These are phyloP conservation scores for Trichonephila inaurata DNA, from an alignment of 1,140 invertebrate species.

Conservation along the genomic window DNA sequence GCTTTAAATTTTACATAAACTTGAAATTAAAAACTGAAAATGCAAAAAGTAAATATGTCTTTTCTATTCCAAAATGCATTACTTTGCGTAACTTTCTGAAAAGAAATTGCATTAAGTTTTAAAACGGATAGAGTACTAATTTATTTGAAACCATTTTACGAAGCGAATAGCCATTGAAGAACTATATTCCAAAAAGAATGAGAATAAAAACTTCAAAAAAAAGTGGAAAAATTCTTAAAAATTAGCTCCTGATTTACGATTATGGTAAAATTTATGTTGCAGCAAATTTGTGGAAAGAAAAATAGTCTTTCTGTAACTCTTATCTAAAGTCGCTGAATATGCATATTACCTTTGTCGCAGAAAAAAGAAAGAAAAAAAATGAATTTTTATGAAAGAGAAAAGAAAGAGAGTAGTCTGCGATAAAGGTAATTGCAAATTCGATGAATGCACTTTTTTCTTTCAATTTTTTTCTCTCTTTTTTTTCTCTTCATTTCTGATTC, in stretches of 20 bases:
- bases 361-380: slow-evolving; percentile 8
- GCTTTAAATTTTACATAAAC: neutral
- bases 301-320: slow-evolving; percentile 33
- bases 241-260: slow-evolving; percentile 59
- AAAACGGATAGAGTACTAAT: neutral
- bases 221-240: slow-evolving; percentile 11
- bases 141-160: slow-evolving; percentile 1
- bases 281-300: slow-evolving; percentile 63
- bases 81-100: neutral
- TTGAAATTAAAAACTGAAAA: neutral
- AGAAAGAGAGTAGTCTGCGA: slow-evolving; percentile 33
- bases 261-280: slow-evolving; percentile 58
- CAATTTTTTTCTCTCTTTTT: slow-evolving; percentile 16
- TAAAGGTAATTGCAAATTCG: slow-evolving; percentile 71
- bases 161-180: slow-evolving; percentile 1
- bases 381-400: neutral
- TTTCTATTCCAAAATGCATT: neutral
- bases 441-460: slow-evolving; percentile 15
- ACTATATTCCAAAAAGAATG: neutral
- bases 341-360: slow-evolving; percentile 49
- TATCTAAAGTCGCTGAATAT: slow-evolving; percentile 62
- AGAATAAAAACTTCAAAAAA: neutral
- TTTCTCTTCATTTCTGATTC: slow-evolving; percentile 32
- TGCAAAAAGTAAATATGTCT: neutral
- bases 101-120: neutral